Evolutionary conservation across 2,113 vertebrate genomes (phyloP).

Genomic region (Lasiurus borealis): DNA sequence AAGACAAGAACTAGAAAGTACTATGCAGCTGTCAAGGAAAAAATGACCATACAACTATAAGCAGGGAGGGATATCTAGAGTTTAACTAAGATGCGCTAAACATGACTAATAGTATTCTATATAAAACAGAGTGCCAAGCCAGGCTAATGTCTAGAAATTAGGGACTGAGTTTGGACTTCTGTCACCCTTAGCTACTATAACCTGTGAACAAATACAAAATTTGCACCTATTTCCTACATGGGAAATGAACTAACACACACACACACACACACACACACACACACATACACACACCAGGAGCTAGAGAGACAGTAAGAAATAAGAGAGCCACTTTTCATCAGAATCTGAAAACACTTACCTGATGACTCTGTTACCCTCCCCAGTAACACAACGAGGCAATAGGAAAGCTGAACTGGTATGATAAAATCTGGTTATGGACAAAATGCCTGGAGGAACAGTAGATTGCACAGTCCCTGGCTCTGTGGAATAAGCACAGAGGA

Average conservation of each 20-base stretch:
- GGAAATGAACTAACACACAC: neutral
- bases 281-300: neutral
- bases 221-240: too few species aligned
- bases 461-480: neutral
- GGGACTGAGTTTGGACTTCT: neutral
- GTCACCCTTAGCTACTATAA: neutral
- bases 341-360: neutral
- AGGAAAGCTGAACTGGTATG: neutral
- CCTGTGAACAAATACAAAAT: neutral
- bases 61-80: neutral
- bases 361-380: neutral
- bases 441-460: neutral
- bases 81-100: neutral
- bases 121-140: neutral
- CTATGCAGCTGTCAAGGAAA: neutral
- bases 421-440: neutral
- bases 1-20: neutral
- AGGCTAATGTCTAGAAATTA: neutral
- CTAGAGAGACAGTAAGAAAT: neutral
- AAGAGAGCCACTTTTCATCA: neutral
- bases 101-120: neutral
- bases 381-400: neutral
- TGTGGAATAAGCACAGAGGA: neutral
- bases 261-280: neutral
- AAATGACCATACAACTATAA: neutral